These are phyloP conservation scores for Atrichornis clamosus DNA, from an alignment of 2,113 vertebrate genomes.

Conservation along the genomic window DNA sequence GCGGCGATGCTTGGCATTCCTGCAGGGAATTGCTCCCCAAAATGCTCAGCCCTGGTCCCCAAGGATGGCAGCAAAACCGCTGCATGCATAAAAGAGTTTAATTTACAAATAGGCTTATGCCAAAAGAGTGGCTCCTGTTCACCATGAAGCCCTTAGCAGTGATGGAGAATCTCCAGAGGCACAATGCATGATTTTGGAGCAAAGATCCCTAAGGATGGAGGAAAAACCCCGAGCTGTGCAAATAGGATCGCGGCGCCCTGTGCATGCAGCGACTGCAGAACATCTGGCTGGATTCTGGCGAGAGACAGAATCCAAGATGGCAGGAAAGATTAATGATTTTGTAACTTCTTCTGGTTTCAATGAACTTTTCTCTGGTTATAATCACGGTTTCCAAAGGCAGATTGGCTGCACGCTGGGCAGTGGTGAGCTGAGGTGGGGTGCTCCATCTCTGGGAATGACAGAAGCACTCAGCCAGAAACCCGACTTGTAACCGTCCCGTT, in stretches of 20 bases:
- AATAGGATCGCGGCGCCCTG: not conserved
- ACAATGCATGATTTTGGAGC: not conserved
- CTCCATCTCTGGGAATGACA: conserved; percentile 10
- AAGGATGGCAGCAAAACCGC: not conserved
- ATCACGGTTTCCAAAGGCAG: conserved; percentile 19
- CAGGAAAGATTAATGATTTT: conserved; percentile 42
- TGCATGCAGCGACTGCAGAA: not conserved
- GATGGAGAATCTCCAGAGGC: not conserved
- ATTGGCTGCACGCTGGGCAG: conserved; percentile 36
- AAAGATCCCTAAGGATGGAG: not conserved
- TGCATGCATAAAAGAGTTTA: not conserved
- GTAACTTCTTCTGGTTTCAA: conserved; percentile 39
- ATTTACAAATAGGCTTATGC: not conserved
- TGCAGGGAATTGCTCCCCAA: not conserved
- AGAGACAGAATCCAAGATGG: conserved; percentile 29
- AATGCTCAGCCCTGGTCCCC: not conserved
- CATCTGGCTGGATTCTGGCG: conserved; percentile 32
- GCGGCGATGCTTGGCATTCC: not conserved
- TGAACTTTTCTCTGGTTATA: conserved; percentile 41
- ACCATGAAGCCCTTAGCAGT: not conserved
- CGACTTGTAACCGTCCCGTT: not conserved
- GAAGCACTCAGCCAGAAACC: conserved; percentile 15
- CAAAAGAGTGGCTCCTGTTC: not conserved
- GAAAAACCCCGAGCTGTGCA: not conserved
- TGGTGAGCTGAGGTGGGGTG: conserved; percentile 37